A percentile compares a stretch with the other conserved stretches of the same genome.
Conservation (phyloP, 2,113 vertebrate genomes). For the Dipodomys ordii region DNA sequence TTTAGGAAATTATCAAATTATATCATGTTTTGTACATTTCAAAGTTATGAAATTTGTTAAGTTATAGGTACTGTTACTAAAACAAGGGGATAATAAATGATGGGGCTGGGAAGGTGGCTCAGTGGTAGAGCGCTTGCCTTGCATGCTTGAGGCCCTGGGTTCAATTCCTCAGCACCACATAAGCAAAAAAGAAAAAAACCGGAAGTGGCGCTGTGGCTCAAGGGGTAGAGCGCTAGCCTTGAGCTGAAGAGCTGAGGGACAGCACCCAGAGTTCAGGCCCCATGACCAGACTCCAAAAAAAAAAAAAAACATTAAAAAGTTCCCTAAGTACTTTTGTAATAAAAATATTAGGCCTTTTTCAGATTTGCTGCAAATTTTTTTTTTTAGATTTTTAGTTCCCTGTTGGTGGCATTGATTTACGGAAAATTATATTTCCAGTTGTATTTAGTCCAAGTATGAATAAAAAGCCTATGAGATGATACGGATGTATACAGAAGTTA, state of each 20-base stretch:
- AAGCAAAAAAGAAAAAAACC: no score
- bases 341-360: slow-evolving; percentile 12
- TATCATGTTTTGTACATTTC: slow-evolving; percentile 18
- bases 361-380: slow-evolving; percentile 4
- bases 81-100: not conserved
- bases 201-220: no score
- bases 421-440: slow-evolving; percentile 38
- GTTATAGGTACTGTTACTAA: slow-evolving; percentile 2
- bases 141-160: no score
- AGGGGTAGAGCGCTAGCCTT: no score
- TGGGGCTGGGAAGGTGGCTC: not conserved
- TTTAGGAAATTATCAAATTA: not conserved
- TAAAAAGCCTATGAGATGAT: not conserved
- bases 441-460: not conserved
- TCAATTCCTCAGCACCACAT: no score
- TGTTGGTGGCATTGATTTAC: slow-evolving; percentile 10
- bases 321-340: slow-evolving; percentile 19
- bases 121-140: no score
- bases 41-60: not conserved
- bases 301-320: not conserved
- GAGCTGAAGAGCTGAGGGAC: no score
- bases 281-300: no score
- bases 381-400: not conserved
- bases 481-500: not conserved
- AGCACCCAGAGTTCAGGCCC: no score